These are phyloP conservation scores for Megastigmus dorsalis DNA, from an alignment of 2,888 invertebrate genomes.

Conservation along the genomic window DNA sequence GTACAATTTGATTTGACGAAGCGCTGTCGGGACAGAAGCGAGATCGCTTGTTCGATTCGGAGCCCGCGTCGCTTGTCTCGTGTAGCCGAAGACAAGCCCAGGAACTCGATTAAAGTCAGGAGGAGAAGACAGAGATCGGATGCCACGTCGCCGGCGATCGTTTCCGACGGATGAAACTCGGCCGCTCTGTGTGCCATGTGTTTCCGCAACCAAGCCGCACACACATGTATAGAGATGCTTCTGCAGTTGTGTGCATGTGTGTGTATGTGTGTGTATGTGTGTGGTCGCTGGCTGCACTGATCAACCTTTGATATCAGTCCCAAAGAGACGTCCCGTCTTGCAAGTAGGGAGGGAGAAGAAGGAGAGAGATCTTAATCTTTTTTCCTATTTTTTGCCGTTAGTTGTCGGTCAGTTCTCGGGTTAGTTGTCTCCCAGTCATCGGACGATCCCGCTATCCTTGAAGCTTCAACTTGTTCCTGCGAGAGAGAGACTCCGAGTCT, in stretches of 20 bases:
- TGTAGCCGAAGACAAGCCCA: background rate
- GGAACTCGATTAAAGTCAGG: conserved; percentile 25
- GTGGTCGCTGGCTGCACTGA: background rate
- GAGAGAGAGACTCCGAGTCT: too few species aligned
- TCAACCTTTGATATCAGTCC: conserved; percentile 3
- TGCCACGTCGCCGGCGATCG: conserved; percentile 2
- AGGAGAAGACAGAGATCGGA: background rate
- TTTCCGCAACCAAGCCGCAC: conserved; percentile 12
- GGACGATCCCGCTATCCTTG: conserved; percentile 34
- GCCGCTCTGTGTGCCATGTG: conserved; percentile 1
- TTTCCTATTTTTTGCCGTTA: conserved; percentile 40
- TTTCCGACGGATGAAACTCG: conserved; percentile 37
- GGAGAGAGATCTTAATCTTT: conserved; percentile 33
- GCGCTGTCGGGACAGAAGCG: background rate
- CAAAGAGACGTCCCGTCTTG: background rate
- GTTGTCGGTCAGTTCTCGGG: conserved; percentile 8
- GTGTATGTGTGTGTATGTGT: background rate
- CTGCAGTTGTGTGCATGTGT: background rate
- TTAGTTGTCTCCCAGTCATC: background rate
- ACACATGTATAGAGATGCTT: too few species aligned
- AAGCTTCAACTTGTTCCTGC: conserved; percentile 26
- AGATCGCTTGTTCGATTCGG: conserved; percentile 22
- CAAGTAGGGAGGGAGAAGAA: background rate
- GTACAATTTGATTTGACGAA: conserved; percentile 29
- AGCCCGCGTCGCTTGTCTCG: too few species aligned